Evolutionary conservation across 2,888 invertebrate species (phyloP).

Genomic region (Rotaria macrura): DNA sequence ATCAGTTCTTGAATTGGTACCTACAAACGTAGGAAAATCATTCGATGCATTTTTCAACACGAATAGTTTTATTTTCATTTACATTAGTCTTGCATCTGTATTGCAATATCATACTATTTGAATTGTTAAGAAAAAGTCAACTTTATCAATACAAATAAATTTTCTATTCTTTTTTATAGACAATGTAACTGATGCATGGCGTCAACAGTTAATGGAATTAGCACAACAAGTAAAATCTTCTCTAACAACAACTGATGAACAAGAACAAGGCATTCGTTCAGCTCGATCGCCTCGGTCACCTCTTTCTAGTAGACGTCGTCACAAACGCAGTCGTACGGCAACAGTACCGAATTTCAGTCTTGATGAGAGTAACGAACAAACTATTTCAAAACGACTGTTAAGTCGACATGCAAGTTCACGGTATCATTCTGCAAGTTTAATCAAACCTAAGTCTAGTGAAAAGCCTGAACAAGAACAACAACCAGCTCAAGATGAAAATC

Average conservation of each 20-base stretch:
- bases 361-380: neutral
- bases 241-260: neutral
- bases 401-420: neutral
- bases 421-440: neutral
- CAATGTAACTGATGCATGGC: neutral
- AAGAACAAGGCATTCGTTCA: neutral
- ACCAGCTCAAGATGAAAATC: neutral
- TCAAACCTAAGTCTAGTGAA: neutral
- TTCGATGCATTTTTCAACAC: no score
- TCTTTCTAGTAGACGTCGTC: neutral
- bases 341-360: neutral
- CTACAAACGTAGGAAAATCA: no score
- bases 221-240: neutral
- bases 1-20: no score
- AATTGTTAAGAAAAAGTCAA: no score
- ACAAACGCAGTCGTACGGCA: neutral
- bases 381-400: neutral
- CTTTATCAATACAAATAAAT: no score
- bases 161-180: neutral
- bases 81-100: no score
- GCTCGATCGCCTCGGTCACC: neutral
- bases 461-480: neutral
- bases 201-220: neutral
- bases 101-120: no score
- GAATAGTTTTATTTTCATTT: no score